These are phyloP conservation scores for Drosophila gunungcola DNA, from an alignment of 1,140 invertebrate genomes.

Conservation along the genomic window DNA sequence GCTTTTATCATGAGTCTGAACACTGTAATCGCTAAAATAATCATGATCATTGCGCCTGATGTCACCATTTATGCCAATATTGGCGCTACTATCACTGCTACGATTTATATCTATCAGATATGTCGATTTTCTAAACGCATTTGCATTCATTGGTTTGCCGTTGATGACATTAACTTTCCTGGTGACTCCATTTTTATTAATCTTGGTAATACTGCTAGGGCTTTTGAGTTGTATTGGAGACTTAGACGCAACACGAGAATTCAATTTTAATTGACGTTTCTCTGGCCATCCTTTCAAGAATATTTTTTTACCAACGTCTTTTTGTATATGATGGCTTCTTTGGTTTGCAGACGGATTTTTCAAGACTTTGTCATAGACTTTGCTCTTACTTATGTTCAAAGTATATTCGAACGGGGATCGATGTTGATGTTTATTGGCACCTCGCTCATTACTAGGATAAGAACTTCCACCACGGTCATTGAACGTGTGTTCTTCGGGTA, in stretches of 20 bases:
- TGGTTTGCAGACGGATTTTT: slow-evolving; percentile 11
- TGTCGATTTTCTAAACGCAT: slow-evolving; percentile 71
- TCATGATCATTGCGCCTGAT: slow-evolving; percentile 50
- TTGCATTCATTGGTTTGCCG: slow-evolving; percentile 42
- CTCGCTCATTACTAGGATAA: slow-evolving; percentile 7
- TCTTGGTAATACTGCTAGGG: slow-evolving; percentile 8
- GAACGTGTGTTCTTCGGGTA: not conserved
- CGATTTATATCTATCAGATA: slow-evolving; percentile 80
- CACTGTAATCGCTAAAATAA: slow-evolving; percentile 65
- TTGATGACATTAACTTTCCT: slow-evolving; percentile 12
- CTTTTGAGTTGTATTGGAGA: not conserved
- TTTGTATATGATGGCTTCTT: not conserved
- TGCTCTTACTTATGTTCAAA: slow-evolving; percentile 23
- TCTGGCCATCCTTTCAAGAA: slow-evolving; percentile 25
- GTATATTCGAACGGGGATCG: slow-evolving; percentile 11
- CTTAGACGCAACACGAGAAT: slow-evolving; percentile 4
- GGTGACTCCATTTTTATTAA: slow-evolving; percentile 9
- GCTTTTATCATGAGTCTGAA: slow-evolving; percentile 20
- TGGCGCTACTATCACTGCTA: slow-evolving; percentile 64
- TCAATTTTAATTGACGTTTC: slow-evolving; percentile 13
- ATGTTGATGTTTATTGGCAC: slow-evolving; percentile 9
- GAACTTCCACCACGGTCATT: not conserved
- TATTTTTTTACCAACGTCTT: slow-evolving; percentile 7
- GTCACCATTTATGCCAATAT: slow-evolving; percentile 31
- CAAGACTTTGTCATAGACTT: slow-evolving; percentile 4